phyloP scores from a whole-genome alignment of 2,113 vertebrate genomes.

The Murina feae region DNA sequence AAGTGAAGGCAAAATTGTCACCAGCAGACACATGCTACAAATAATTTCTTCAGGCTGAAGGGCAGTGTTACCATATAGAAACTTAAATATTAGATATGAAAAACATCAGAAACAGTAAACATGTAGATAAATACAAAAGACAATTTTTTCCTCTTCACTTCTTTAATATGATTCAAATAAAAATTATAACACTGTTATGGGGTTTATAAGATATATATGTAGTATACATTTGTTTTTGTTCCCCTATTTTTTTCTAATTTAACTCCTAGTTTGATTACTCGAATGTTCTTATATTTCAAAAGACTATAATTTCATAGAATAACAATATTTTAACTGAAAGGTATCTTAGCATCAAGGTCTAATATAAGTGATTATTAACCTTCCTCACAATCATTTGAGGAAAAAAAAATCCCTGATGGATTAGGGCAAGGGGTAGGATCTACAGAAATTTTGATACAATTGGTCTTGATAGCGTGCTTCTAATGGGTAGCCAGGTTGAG shows the following conservation, averaged over 20 bases:
- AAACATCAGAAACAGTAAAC: not conserved
- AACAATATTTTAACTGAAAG: not conserved
- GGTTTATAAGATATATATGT: not conserved
- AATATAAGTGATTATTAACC: not conserved
- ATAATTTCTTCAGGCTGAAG: not conserved
- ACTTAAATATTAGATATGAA: not conserved
- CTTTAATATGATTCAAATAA: not conserved
- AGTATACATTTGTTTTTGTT: not conserved
- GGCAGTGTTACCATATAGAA: not conserved
- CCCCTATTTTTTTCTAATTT: not conserved
- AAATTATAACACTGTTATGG: not conserved
- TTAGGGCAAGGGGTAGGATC: too few relatives aligned
- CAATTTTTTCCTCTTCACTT: not conserved
- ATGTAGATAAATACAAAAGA: not conserved
- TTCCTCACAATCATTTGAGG: not conserved
- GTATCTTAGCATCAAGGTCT: not conserved
- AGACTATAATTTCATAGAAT: not conserved
- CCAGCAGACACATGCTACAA: not conserved
- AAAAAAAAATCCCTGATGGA: not conserved
- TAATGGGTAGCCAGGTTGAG: not conserved
- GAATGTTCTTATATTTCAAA: constrained; percentile 6
- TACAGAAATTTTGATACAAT: not conserved
- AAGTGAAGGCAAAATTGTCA: not conserved
- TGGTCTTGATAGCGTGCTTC: not conserved
- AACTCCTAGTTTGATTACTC: constrained; percentile 1